Evolutionary conservation across 1,140 invertebrate species (phyloP).

Genomic region (Saccostrea glomerata): DNA sequence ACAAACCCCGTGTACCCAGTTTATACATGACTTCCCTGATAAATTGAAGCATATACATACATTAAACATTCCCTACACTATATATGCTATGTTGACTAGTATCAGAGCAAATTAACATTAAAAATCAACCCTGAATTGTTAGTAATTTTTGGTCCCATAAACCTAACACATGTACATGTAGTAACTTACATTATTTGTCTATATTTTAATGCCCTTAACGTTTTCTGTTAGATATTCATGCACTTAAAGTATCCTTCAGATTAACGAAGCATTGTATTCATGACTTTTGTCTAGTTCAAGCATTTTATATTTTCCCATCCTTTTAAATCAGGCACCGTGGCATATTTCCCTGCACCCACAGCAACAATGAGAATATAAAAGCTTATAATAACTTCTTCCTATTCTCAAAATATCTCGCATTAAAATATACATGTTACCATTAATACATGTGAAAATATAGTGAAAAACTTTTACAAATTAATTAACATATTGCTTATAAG

Average conservation of each 20-base stretch:
- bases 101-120: not conserved
- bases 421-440: not conserved
- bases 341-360: too few species aligned
- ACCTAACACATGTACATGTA: not conserved
- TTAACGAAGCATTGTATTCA: too few species aligned
- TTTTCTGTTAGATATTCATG: not conserved
- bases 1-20: not conserved
- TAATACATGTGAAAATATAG: not conserved
- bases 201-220: not conserved
- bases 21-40: conserved; percentile 11
- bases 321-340: too few species aligned
- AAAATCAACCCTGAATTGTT: not conserved
- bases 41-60: conserved; percentile 22
- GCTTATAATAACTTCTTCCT: too few species aligned
- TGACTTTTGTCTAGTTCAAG: too few species aligned
- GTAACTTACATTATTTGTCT: not conserved
- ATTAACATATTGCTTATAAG: not conserved
- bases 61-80: not conserved
- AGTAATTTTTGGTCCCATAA: not conserved
- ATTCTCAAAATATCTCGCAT: not conserved
- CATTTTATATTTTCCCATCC: too few species aligned
- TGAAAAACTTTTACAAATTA: not conserved
- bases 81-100: not conserved
- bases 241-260: not conserved
- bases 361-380: too few species aligned